Evolutionary conservation across 1,140 invertebrate species (phyloP), one percentile per base, ranked within the genome.

Genomic region (Aradophagus sp.): DNA sequence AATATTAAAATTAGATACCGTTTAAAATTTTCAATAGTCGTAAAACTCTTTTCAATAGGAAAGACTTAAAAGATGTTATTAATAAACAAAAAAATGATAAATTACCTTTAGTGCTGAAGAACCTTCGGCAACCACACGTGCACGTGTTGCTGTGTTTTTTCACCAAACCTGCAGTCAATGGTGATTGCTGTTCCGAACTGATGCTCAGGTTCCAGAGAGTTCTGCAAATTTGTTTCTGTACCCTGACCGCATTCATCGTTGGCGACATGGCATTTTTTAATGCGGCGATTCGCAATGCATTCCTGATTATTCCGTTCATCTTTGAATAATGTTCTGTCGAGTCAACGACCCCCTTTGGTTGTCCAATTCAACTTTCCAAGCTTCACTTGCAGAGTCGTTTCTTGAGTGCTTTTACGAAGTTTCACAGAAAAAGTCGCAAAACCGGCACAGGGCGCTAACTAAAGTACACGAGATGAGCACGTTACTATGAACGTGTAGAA

Each of bases 21-120:
- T n/a, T n/a, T n/a, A n/a, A n/a, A n/a, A n/a, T n/a, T n/a, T n/a
- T n/a, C n/a, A n/a, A n/a, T n/a, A n/a, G n/a, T n/a, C n/a, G 8
- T 23, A 53, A 42, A n/a, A 67, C 20, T 15, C 14, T 7, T 19
- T 15, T 34, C 42, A 5, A 52, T 42, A 26, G 13, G 11, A 19
- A 7, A 3, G 15, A 20, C 16, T 39, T 12, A 12, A 39, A 39
- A 5, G n/a, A 10, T 36, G 11, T 16, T 7, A n/a, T 2, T 10
- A 12, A 38, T 7, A 13, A 26, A 7, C 38, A 16, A 36, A 23
- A 47, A 44, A 16, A 1, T 11, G 16, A 20, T 15, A 36, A 48
- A 53, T 23, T 87, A 93, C 91, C 90, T 89, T 93, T 93, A 0
- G 90, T 91, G 65, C 92, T 91, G 1, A 89, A 78, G 26, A 86